Percentiles rank a stretch among this genome's conserved stretches.
Evolutionary conservation across 2,797 vertebrate species (phyloP).

Genomic region (Enteromius trimaculatus): DNA sequence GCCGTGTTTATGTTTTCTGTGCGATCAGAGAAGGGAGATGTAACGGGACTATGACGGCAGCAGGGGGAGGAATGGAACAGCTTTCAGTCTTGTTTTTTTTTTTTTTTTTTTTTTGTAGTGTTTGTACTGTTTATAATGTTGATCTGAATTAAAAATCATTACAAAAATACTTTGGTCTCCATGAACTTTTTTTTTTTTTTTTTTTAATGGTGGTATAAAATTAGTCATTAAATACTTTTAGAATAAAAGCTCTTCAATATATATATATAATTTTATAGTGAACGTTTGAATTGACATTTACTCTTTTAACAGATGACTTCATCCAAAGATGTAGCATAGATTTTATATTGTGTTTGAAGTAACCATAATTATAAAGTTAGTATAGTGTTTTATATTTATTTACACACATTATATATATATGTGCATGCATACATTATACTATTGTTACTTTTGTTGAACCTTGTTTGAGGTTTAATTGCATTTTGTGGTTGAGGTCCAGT

Average conservation of each 20-base stretch:
- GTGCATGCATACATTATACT: no score
- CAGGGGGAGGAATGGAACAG: conserved; percentile 21
- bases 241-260: no score
- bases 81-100: conserved; percentile 29
- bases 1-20: conserved; percentile 1
- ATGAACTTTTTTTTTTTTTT: neutral
- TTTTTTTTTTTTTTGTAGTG: conserved; percentile 60
- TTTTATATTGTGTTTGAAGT: neutral
- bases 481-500: neutral
- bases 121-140: conserved; percentile 87
- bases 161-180: conserved; percentile 1
- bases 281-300: neutral
- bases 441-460: no score
- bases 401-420: no score
- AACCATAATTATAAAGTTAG: neutral
- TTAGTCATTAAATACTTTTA: neutral
- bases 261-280: neutral
- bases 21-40: neutral
- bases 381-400: no score
- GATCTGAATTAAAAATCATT: conserved; percentile 75
- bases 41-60: conserved; percentile 37
- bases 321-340: neutral
- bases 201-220: no score
- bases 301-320: neutral
- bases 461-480: neutral